Evolutionary conservation across 2,888 invertebrate genomes (phyloP), one percentile per base, ranked within the genome.

Genomic region (Hesperia comma): DNA sequence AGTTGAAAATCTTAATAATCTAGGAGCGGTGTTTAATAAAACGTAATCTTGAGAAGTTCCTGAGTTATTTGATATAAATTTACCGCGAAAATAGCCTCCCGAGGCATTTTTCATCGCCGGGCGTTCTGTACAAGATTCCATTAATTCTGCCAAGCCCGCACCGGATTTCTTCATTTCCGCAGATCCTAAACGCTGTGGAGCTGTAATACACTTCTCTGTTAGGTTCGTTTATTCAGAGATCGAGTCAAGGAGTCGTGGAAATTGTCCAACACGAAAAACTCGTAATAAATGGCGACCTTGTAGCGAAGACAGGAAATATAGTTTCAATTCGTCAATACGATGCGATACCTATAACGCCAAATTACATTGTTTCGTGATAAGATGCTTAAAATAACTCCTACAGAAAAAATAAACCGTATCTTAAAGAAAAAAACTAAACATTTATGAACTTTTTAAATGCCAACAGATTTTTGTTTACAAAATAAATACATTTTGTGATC

Each of bases 81-180:
- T 67, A 71, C 72, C 69, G 71, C 70, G 74, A 73, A 75, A 76
- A 78, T 61, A 66, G 54, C 60, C 67, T 75, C 79, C 78, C 74
- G 69, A 71, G 78, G 78, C 82, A 76, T 79, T 78, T 78, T 77
- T 78, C 76, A 75, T 73, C 75, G 66, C 55, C 58, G 69, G 67
- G 69, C 63, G 71, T 61, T 72, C 75, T 73, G 77, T 77, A 78
- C 77, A 77, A 79, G 81, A 85, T 86, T 84, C 84, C 82, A 86
- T 87, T 86, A 85, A 79, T 77, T 77, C 76, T 72, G 72, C 75
- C 74, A 72, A 72, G 74, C 79, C 70, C 70, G 70, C 78, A 76
- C 84, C 85, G 87, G 87, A 87, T 84, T 80, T 81, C 80, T 86
- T 87, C 85, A 88, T 87, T 87, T 88, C 87, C 87, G 87, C 74